Evolutionary conservation across 2,113 vertebrate genomes (phyloP), one percentile per base, ranked within the genome.

Genomic region (Sprattus sprattus): DNA sequence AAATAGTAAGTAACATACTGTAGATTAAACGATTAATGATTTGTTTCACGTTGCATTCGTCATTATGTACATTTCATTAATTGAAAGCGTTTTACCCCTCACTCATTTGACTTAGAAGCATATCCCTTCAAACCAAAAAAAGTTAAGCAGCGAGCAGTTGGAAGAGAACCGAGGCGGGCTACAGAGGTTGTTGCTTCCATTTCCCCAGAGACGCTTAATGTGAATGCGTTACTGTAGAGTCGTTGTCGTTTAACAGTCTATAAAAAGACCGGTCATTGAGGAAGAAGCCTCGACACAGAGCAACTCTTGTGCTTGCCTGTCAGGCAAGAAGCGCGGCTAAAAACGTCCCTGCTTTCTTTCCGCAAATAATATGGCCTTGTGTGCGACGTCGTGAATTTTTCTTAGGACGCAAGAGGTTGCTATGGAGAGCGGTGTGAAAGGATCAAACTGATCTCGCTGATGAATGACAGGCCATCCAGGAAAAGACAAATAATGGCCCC

Each of bases 371-470:
- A 92, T 91, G 91, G 92, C 94, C 95, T 93, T 92, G 94, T 95
- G 92, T 93, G 95, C 92, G 91, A 91, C 82, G 93, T 94, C 93
- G 92, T 93, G 94, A 92, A 96, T 95, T 94, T 96, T 95, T 95
- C 92, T 94, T 88, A 84, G 93, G 93, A 93, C 92, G 92, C 91
- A 91, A 92, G 84, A 92, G 89, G 95, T 95, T 95, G 95, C 96
- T 95, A 96, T 93, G 92, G 94, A 92, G 94, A 95, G 93, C 89
- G 75, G 90, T 85, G 93, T 94, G 94, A 96, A 96, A 95, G 94
- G 92, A 93, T 94, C 94, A 94, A 94, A 95, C 94, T 95, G 92
- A 95, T 94, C 86, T 92, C 90, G 86, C 88, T 91, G 90, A 92
- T 93, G 93, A 94, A 92, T 91, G 94, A 94, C 93, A 89, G 90